Base-by-base conservation (phyloP, 2,113 vertebrate genomes). In the Peucedramus taeniatus region DNA sequence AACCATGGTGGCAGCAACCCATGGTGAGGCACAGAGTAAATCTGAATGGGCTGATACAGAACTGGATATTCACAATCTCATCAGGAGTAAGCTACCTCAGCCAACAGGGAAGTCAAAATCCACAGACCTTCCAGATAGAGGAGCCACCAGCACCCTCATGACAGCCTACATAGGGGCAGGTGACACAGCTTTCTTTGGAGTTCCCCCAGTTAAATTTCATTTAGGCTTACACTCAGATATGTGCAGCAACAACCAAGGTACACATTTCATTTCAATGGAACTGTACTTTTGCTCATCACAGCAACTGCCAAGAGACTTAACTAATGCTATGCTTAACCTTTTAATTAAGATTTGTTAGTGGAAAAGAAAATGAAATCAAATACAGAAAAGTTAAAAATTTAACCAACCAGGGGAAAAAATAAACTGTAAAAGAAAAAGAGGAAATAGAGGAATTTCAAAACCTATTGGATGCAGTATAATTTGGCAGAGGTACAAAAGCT, bases 41-140 rank as follows among this genome's bases (percentile, higher is more conserved):
- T 27, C 19, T 13, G 16, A 83, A 57, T 3, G 42, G 19, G 30
- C 39, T 71, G 44, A 64, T 20, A 23, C 21, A 77, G 23, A 64
- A 59, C 11, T 2, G 33, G 23, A 18, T 59, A 50, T 18, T 81
- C 53, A 23, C 2, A 2, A 54, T 5, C 35, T 40, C 35, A 68
- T 50, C 26, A 51, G 27, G 16, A 5, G 2, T 19, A 81, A 78
- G 28, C 16, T 24, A 44, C 39, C 20, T 64, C 57, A 50, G 56
- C 17, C 1, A 1, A 59, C 0, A 1, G 12, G 18, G 26, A 63
- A 64, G 22, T 19, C 0, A 0, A 90, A 84, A 88, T 26, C 65
- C 77, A 83, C 4, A 28, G 39, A 49, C 6, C 11, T 39, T 42
- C 35, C 42, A 61, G 19, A 65, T 15, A 60, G 78, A 78, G 68